Evolutionary conservation across 2,797 vertebrate genomes (phyloP), one percentile per base, ranked within the genome.

Genomic region (Urocyon cinereoargenteus): DNA sequence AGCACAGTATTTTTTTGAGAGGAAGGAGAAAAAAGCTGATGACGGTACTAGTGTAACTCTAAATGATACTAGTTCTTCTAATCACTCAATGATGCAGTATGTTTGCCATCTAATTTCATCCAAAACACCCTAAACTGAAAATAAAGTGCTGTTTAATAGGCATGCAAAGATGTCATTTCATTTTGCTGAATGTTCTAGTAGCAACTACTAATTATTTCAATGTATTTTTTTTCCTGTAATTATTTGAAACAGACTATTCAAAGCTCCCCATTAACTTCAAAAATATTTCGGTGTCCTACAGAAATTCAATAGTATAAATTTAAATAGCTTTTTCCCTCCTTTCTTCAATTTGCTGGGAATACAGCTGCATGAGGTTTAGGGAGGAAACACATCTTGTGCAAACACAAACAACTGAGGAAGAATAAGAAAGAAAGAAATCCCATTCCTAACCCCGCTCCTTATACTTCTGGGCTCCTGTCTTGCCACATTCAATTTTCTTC

Each of bases 181-280:
- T 98, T 98, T 97, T 97, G 91, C 96, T 98, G 98, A 98, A 98
- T 98, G 97, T 98, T 98, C 98, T 90, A 95, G 97, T 97, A 98
- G 98, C 98, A 98, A 98, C 96, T 98, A 97, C 98, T 99, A 98
- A 98, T 99, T 99, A 99, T 98, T 98, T 98, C 57, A 92, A 96
- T 97, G 98, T 98, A 98, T 98, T 97, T 97, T 97, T 86, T 94
- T 87, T 95, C 90, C 97, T 97, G 97, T 98, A 98, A 98, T 98
- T 98, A 98, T 98, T 98, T 57, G 81, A 97, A 98, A 98, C 96
- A 28, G 53, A 92, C 97, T 98, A 96, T 98, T 98, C 98, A 94
- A 92, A 90, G 96, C 90, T 95, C 86, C 96, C 79, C 94, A 61
- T 95, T 97, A 98, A 98, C 98, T 98, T 98, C 3, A 75, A 93